These are phyloP conservation scores for Phania funesta DNA, from an alignment of 2,888 invertebrate genomes.

Conservation along the genomic window DNA sequence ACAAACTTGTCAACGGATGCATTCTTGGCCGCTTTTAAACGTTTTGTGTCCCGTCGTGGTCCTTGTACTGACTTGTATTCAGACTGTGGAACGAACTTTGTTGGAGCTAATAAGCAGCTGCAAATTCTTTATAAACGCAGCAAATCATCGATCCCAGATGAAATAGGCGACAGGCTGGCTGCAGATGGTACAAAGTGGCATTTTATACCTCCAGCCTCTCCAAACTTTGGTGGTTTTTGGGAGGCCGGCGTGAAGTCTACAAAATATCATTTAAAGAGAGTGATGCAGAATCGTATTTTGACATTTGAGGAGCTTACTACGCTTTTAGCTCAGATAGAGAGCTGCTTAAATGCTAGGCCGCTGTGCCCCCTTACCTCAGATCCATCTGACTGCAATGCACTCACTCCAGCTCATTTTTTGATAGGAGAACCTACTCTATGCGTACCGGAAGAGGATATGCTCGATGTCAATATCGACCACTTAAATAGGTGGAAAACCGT, in stretches of 20 bases:
- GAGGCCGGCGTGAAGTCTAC: too few relatives aligned
- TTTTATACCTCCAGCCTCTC: not conserved
- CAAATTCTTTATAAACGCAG: not conserved
- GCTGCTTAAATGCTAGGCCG: not conserved
- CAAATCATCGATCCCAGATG: not conserved
- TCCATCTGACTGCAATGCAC: not conserved
- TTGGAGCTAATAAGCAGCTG: not conserved
- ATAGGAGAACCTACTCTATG: not conserved
- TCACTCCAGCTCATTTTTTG: too few relatives aligned
- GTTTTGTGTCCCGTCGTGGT: not conserved
- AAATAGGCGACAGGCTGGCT: not conserved
- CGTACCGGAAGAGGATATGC: not conserved
- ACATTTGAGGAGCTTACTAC: not conserved
- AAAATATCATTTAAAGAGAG: not conserved
- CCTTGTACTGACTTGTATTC: not conserved
- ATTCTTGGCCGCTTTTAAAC: not conserved
- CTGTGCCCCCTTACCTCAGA: not conserved
- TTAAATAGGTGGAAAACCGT: not conserved
- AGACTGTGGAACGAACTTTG: conserved; percentile 5
- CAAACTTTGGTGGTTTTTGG: not conserved
- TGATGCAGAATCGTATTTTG: not conserved
- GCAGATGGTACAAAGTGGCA: not conserved
- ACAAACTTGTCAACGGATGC: not conserved
- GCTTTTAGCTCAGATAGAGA: not conserved
- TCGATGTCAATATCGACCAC: not conserved